Percentiles rank a stretch among this genome's conserved stretches.
phyloP scores from a whole-genome alignment of 2,113 vertebrate genomes.

The Strix uralensis region DNA sequence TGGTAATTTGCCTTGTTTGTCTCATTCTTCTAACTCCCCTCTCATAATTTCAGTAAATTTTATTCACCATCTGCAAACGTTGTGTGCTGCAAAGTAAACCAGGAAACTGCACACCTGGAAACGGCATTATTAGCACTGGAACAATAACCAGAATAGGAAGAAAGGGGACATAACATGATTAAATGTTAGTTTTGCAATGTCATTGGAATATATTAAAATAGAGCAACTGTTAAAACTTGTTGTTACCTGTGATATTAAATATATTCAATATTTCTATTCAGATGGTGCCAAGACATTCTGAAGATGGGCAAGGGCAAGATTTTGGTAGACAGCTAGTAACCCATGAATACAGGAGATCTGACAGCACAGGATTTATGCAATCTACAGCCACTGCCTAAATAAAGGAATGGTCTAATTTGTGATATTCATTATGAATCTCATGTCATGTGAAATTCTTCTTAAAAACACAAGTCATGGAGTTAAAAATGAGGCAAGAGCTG shows the following conservation, averaged over 20 bases:
- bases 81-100: neutral
- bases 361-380: neutral
- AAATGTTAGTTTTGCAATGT: neutral
- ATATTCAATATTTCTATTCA: neutral
- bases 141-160: neutral
- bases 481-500: neutral
- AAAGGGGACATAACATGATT: neutral
- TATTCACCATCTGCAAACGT: neutral
- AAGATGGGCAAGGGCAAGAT: neutral
- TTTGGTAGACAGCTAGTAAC: neutral
- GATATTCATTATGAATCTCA: neutral
- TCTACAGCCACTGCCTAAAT: neutral
- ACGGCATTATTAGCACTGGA: neutral
- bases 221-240: neutral
- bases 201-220: neutral
- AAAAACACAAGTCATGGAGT: neutral
- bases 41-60: neutral
- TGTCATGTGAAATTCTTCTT: neutral
- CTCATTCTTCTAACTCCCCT: neutral
- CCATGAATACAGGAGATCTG: neutral
- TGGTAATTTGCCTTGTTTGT: neutral
- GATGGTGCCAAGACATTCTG: neutral
- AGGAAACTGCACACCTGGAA: neutral
- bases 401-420: neutral
- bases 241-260: neutral